Conservation (phyloP, 2,888 invertebrate genomes). For the Drosophila birchii region DNA sequence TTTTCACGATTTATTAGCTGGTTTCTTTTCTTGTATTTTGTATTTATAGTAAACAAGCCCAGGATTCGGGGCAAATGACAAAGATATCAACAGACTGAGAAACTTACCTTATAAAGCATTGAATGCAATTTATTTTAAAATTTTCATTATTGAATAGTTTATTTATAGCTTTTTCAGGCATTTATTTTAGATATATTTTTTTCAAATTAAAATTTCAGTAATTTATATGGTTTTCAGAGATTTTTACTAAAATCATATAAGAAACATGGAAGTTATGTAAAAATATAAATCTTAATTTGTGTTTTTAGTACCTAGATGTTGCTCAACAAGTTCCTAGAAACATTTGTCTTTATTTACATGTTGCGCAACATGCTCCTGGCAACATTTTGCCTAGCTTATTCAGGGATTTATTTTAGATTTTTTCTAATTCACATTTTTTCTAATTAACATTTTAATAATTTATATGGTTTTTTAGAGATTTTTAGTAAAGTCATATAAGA, state of each 20-base stretch:
- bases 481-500: neutral
- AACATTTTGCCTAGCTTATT: neutral
- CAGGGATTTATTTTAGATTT: neutral
- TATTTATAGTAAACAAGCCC: slow-evolving; percentile 1
- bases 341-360: neutral
- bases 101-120: neutral
- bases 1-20: slow-evolving; percentile 50
- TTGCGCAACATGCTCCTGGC: neutral
- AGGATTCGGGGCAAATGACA: slow-evolving; percentile 15
- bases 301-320: neutral
- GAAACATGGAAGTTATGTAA: too few relatives aligned
- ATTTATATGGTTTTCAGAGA: neutral
- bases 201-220: neutral
- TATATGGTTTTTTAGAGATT: neutral
- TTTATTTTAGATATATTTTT: neutral
- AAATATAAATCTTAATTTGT: too few relatives aligned
- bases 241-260: neutral
- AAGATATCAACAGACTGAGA: slow-evolving; percentile 10
- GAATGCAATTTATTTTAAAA: neutral
- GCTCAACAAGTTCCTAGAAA: neutral
- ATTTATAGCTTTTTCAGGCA: too few relatives aligned
- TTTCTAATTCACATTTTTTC: too few relatives aligned
- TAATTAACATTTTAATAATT: neutral
- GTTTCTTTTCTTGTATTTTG: neutral
- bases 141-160: too few relatives aligned